These are phyloP conservation scores for Atherinomorus stipes DNA, from an alignment of 2,113 vertebrate genomes.

Conservation along the genomic window DNA sequence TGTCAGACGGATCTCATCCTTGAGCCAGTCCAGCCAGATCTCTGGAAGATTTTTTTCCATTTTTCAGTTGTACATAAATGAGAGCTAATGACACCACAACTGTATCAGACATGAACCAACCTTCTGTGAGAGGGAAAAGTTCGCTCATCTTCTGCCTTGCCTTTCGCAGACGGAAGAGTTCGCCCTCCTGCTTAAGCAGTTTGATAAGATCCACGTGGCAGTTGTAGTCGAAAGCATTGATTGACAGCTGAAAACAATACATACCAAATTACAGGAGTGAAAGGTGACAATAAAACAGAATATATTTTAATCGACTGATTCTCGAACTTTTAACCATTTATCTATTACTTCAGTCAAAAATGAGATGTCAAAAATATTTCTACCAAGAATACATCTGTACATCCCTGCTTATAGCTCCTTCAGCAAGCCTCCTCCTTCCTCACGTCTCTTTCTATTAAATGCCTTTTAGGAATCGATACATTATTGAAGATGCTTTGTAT, in stretches of 20 bases:
- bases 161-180: slow-evolving; percentile 86
- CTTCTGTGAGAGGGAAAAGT: slow-evolving; percentile 96
- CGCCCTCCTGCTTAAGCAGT: slow-evolving; percentile 92
- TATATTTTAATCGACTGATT: background rate
- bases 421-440: background rate
- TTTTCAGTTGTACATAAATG: slow-evolving; percentile 12
- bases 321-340: no score
- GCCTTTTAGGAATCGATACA: background rate
- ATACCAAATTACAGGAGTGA: background rate
- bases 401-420: no score
- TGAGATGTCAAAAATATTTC: background rate
- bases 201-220: slow-evolving; percentile 96
- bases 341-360: no score
- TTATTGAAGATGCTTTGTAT: background rate
- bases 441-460: background rate
- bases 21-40: slow-evolving; percentile 98
- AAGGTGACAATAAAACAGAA: background rate
- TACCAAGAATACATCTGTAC: background rate
- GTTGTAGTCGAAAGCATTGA: slow-evolving; percentile 97
- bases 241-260: slow-evolving; percentile 85
- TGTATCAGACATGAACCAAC: slow-evolving; percentile 70
- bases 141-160: slow-evolving; percentile 98
- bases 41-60: slow-evolving; percentile 78
- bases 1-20: slow-evolving; percentile 92
- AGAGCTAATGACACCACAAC: background rate